Evolutionary conservation across 2,113 vertebrate genomes (phyloP).

Genomic region (Ploceus nigricollis): DNA sequence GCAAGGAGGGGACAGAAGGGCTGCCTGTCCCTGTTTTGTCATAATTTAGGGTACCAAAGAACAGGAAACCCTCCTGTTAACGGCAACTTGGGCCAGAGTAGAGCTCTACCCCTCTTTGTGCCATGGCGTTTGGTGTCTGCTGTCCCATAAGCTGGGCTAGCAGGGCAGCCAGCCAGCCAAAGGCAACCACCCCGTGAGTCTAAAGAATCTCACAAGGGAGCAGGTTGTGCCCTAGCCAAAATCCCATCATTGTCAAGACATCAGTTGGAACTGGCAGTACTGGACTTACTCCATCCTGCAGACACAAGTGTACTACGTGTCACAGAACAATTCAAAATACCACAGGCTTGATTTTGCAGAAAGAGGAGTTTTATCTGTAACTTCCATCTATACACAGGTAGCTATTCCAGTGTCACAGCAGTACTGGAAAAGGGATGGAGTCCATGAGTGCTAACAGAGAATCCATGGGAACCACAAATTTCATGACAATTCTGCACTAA

Average conservation of each 20-base stretch:
- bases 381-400: neutral
- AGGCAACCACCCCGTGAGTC: neutral
- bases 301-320: rapidly evolving
- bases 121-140: rapidly evolving
- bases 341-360: neutral
- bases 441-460: neutral
- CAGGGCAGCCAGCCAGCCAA: neutral
- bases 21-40: neutral
- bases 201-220: neutral
- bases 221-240: neutral
- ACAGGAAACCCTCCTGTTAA: neutral
- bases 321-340: neutral
- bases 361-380: neutral
- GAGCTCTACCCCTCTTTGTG: neutral
- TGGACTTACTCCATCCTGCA: neutral
- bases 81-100: neutral
- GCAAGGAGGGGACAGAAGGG: neutral
- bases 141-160: neutral
- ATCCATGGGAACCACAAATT: neutral
- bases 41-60: neutral
- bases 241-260: neutral
- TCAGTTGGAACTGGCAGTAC: neutral
- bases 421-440: neutral
- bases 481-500: neutral
- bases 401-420: neutral